Conservation (phyloP, 2,797 vertebrate genomes). For the Sebastes cheni region DNA sequence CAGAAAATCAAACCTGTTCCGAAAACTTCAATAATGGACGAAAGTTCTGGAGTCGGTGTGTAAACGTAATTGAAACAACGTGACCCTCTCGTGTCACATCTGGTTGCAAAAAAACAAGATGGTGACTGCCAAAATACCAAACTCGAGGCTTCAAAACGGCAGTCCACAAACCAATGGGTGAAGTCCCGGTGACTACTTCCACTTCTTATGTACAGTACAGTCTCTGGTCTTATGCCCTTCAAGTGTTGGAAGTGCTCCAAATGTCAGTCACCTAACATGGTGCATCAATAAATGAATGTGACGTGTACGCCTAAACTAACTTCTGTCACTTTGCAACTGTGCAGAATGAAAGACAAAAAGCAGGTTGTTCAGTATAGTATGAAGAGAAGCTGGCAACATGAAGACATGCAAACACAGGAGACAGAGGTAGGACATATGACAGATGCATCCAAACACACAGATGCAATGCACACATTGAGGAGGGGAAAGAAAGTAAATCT, state of each 20-base stretch:
- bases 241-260: not conserved
- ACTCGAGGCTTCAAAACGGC: not conserved
- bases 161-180: not conserved
- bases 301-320: not conserved
- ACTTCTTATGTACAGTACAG: not conserved
- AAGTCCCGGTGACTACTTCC: not conserved
- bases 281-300: not conserved
- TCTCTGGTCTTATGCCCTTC: not conserved
- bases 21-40: too few species aligned
- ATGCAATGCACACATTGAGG: not conserved
- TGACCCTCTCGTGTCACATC: too few species aligned
- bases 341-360: conserved; percentile 3
- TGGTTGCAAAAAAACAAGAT: not conserved
- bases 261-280: not conserved
- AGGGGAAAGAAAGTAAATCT: not conserved
- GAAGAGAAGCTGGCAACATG: not conserved
- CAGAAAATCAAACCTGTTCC: too few species aligned
- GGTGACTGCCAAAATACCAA: not conserved
- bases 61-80: too few species aligned
- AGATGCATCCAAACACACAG: not conserved
- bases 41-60: too few species aligned
- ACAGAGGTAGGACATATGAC: not conserved
- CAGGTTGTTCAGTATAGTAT: not conserved
- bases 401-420: not conserved
- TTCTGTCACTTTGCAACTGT: not conserved